These are phyloP conservation scores for Volucella inflata DNA, from an alignment of 2,888 invertebrate genomes.

Conservation along the genomic window DNA sequence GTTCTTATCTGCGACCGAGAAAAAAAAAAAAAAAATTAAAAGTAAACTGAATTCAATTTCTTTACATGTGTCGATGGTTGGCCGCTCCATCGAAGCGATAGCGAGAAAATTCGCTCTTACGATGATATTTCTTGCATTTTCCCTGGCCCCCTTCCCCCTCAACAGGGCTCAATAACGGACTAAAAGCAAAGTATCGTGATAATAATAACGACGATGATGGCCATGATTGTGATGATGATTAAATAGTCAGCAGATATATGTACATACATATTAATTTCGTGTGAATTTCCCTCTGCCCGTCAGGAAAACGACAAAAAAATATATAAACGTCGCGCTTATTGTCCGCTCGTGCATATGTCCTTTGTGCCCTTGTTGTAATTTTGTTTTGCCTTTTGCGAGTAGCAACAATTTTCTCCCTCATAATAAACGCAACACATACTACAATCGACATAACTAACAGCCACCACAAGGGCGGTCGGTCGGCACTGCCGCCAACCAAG, in stretches of 20 bases:
- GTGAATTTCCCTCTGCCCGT: neutral
- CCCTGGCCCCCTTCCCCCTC: too few species aligned
- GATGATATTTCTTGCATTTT: constrained; percentile 2
- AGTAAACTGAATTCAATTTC: neutral
- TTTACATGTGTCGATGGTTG: too few species aligned
- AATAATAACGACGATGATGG: constrained; percentile 40
- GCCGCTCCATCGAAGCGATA: too few species aligned
- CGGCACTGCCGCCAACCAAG: neutral
- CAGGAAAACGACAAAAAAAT: constrained; percentile 14
- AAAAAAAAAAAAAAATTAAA: constrained; percentile 10
- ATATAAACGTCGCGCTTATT: neutral
- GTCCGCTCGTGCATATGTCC: constrained; percentile 33
- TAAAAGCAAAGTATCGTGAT: constrained; percentile 22
- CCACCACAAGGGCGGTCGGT: constrained; percentile 9
- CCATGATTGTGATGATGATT: constrained; percentile 53
- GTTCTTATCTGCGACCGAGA: neutral
- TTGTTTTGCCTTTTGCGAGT: constrained; percentile 61
- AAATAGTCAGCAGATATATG: neutral
- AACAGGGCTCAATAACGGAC: constrained; percentile 24
- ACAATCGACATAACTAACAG: constrained; percentile 13
- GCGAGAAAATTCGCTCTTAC: constrained; percentile 7
- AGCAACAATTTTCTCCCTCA: constrained; percentile 53
- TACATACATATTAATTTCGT: neutral
- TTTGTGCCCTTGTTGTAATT: constrained; percentile 63
- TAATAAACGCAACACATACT: constrained; percentile 9